Conservation (phyloP, 2,113 vertebrate species). For the Nothocercus julius region DNA sequence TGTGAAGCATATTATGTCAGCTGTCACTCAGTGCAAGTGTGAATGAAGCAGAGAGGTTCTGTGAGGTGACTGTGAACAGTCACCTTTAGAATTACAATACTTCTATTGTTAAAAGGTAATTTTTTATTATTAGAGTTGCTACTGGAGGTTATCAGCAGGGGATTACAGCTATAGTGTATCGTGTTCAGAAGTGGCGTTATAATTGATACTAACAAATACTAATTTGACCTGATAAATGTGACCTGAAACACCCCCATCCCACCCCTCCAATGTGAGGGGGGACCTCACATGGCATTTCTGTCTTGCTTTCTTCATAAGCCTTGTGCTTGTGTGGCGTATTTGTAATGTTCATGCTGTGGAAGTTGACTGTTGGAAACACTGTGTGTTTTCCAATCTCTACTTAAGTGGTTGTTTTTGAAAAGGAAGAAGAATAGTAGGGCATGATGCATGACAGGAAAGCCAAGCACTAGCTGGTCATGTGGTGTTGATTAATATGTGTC, state of each 20-base stretch:
- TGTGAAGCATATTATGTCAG: neutral
- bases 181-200: neutral
- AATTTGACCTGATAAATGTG: neutral
- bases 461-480: neutral
- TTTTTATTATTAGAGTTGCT: neutral
- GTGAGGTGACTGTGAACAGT: no score
- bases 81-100: fast-evolving
- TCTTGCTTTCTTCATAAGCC: no score
- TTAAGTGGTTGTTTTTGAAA: neutral
- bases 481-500: neutral
- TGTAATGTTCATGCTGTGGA: neutral
- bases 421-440: neutral
- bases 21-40: fast-evolving
- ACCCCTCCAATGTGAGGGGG: neutral
- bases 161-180: neutral
- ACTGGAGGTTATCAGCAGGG: neutral
- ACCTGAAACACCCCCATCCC: neutral
- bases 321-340: neutral
- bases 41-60: neutral
- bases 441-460: fast-evolving
- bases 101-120: fast-evolving
- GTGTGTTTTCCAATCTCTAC: neutral
- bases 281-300: neutral
- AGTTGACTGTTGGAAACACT: neutral
- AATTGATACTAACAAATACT: neutral